A percentile compares a stretch with the other conserved stretches of the same genome.
These are phyloP conservation scores for Eurois occulta DNA, from an alignment of 2,888 invertebrate species.

Conservation along the genomic window DNA sequence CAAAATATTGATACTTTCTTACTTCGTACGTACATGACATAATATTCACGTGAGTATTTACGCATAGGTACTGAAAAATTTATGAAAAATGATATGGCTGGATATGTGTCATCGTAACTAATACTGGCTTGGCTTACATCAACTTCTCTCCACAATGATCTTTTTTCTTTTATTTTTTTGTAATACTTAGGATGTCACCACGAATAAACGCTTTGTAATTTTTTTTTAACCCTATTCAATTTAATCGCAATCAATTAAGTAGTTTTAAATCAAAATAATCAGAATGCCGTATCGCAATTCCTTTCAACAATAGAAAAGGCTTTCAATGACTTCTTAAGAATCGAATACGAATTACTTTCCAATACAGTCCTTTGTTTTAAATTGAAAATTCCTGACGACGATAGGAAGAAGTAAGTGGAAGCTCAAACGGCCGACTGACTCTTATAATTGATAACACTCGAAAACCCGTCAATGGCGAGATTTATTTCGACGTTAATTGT, in stretches of 20 bases:
- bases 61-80: no score
- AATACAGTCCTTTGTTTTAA: constrained; percentile 62
- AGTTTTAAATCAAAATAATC: constrained; percentile 25
- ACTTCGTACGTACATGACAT: no score
- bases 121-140: background rate
- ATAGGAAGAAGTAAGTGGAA: constrained; percentile 39
- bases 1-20: no score
- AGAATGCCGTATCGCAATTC: constrained; percentile 34
- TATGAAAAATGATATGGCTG: no score
- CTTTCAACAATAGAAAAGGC: constrained; percentile 39
- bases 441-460: constrained; percentile 67
- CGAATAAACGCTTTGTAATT: no score
- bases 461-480: constrained; percentile 55
- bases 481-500: constrained; percentile 67
- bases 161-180: no score
- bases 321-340: constrained; percentile 50
- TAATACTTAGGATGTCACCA: no score
- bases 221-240: constrained; percentile 15
- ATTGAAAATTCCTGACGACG: constrained; percentile 60
- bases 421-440: constrained; percentile 47
- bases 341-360: constrained; percentile 57
- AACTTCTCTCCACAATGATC: background rate
- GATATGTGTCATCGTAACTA: background rate
- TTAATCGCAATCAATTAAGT: constrained; percentile 10
- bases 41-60: no score